A percentile compares a stretch with the other conserved stretches of the same genome.
Evolutionary conservation across 2,113 vertebrate species (phyloP).

Genomic region (Ramphastos sulfuratus): DNA sequence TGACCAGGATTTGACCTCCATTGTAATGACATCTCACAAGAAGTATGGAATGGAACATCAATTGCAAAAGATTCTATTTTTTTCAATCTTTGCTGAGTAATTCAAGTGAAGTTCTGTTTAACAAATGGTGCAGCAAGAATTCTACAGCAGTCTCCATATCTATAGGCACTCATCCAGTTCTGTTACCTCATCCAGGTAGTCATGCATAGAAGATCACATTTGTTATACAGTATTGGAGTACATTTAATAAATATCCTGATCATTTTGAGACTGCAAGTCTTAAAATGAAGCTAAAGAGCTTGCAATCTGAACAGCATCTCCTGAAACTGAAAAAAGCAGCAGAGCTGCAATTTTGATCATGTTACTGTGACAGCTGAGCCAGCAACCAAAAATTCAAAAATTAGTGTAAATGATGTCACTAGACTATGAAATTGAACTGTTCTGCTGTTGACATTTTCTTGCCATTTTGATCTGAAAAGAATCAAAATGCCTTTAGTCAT

Average conservation of each 20-base stretch:
- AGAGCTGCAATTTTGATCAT: neutral
- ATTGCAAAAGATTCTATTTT: neutral
- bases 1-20: constrained; percentile 4
- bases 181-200: neutral
- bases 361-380: neutral
- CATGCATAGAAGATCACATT: neutral
- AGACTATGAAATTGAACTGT: constrained; percentile 29
- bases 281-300: neutral
- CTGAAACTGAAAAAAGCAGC: neutral
- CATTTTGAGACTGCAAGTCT: neutral
- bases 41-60: constrained; percentile 6
- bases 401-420: constrained; percentile 29
- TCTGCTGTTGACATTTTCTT: constrained; percentile 48
- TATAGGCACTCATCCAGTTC: neutral
- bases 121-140: neutral
- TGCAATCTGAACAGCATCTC: neutral
- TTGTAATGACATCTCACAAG: neutral
- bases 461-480: constrained; percentile 42
- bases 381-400: constrained; percentile 46
- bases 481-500: constrained; percentile 26
- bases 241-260: neutral
- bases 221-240: neutral
- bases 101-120: neutral
- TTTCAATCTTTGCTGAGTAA: neutral
- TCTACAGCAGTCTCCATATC: neutral